Conservation (phyloP, 2,888 invertebrate species). For the Cryptocheilus praepositus region DNA sequence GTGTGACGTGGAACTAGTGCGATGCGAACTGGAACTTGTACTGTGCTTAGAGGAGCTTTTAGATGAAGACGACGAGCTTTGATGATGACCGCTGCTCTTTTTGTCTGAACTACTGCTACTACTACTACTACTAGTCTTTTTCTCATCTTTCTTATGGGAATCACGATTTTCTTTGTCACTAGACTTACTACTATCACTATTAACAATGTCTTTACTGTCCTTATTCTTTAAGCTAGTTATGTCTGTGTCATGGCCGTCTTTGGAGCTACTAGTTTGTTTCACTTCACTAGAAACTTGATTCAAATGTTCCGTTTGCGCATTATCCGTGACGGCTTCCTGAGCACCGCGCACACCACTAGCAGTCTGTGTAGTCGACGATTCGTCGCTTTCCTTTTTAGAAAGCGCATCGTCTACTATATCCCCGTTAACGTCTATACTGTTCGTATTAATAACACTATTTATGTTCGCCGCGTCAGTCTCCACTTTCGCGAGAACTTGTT, state of each 20-base stretch:
- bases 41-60: slow-evolving; percentile 66
- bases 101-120: slow-evolving; percentile 61
- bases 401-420: slow-evolving; percentile 47
- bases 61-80: slow-evolving; percentile 72
- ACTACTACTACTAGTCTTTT: slow-evolving; percentile 67
- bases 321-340: slow-evolving; percentile 38
- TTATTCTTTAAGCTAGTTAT: slow-evolving; percentile 48
- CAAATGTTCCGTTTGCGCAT: slow-evolving; percentile 46
- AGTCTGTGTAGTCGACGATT: slow-evolving; percentile 43
- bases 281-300: slow-evolving; percentile 59
- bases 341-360: slow-evolving; percentile 51
- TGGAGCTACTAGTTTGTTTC: slow-evolving; percentile 59
- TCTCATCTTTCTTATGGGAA: slow-evolving; percentile 75
- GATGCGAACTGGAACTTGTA: slow-evolving; percentile 64
- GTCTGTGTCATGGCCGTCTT: slow-evolving; percentile 56
- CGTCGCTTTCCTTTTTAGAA: slow-evolving; percentile 60
- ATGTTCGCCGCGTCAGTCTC: slow-evolving; percentile 69
- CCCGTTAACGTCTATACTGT: slow-evolving; percentile 59
- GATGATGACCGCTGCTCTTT: slow-evolving; percentile 63
- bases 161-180: slow-evolving; percentile 76
- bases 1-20: slow-evolving; percentile 58
- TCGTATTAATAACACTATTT: slow-evolving; percentile 59
- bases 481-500: slow-evolving; percentile 82
- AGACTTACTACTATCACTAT: slow-evolving; percentile 75
- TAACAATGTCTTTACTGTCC: slow-evolving; percentile 54